Evolutionary conservation across 2,797 vertebrate species (phyloP).

Genomic region (Alfaro cultratus): DNA sequence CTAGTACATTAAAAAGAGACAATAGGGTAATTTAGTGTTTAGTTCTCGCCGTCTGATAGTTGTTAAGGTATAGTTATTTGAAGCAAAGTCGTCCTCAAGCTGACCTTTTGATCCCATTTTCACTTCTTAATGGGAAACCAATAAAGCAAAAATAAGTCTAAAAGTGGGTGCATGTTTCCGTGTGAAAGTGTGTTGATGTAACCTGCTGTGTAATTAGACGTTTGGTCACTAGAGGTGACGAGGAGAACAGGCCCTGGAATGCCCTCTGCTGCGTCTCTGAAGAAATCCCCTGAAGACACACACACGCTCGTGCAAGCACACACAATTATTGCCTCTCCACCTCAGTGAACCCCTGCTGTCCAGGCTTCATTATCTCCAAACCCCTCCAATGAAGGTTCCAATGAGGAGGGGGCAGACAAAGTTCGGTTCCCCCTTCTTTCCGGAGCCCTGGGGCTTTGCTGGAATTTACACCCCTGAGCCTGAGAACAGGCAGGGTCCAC

Average conservation of each 20-base stretch:
- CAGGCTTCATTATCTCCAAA: slow-evolving; percentile 94
- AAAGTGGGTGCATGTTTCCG: slow-evolving; percentile 20
- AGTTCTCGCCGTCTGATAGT: background rate
- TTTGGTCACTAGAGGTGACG: slow-evolving; percentile 93
- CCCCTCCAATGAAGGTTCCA: slow-evolving; percentile 85
- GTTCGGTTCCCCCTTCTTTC: slow-evolving; percentile 63
- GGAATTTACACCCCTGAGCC: slow-evolving; percentile 91
- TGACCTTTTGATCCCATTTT: background rate
- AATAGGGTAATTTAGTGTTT: background rate
- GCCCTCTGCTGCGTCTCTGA: slow-evolving; percentile 82
- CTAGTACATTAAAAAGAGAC: background rate
- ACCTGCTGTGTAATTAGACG: slow-evolving; percentile 61
- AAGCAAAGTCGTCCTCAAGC: background rate
- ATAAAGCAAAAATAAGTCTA: background rate
- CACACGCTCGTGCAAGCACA: slow-evolving; percentile 2
- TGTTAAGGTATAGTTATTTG: background rate
- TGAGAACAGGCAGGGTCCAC: slow-evolving; percentile 89
- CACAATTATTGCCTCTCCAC: slow-evolving; percentile 68
- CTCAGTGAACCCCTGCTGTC: slow-evolving; percentile 79
- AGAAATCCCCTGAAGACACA: slow-evolving; percentile 82
- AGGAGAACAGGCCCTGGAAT: slow-evolving; percentile 91
- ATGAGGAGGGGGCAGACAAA: slow-evolving; percentile 61
- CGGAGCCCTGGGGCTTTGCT: slow-evolving; percentile 83
- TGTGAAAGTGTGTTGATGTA: slow-evolving; percentile 9
- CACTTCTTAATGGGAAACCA: background rate